phyloP scores from a whole-genome alignment of 2,888 invertebrate species.

The Disparrhopalites patrizii region DNA sequence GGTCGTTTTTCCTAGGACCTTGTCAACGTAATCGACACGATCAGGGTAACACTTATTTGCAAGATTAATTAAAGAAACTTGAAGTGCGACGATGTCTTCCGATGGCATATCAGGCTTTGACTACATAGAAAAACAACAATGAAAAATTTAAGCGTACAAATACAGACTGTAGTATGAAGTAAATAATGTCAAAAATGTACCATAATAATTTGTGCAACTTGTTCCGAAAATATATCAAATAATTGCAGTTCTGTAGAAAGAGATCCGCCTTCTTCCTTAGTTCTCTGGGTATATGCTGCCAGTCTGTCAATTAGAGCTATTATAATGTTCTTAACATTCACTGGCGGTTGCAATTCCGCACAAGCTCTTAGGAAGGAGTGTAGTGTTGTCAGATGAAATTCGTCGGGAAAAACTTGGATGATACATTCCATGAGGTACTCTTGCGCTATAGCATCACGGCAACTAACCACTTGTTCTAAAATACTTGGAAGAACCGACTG shows the following conservation, averaged over 20 bases:
- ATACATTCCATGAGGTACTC: conserved; percentile 99
- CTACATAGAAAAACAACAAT: conserved; percentile 52
- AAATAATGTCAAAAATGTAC: conserved; percentile 53
- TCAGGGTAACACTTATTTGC: conserved; percentile 96
- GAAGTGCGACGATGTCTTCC: conserved; percentile 92
- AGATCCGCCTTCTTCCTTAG: conserved; percentile 59
- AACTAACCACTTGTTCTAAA: conserved; percentile 96
- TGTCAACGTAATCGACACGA: conserved; percentile 89
- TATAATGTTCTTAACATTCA: conserved; percentile 97
- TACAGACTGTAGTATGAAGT: background rate
- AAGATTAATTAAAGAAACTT: conserved; percentile 88
- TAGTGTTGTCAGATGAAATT: conserved; percentile 94
- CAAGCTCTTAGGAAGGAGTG: conserved; percentile 95
- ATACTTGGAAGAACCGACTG: conserved; percentile 89
- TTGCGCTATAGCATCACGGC: conserved; percentile 96
- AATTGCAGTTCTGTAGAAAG: conserved; percentile 84
- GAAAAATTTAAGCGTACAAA: background rate
- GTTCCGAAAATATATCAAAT: conserved; percentile 97
- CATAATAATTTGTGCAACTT: conserved; percentile 92
- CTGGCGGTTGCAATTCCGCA: conserved; percentile 89
- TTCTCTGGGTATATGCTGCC: conserved; percentile 76
- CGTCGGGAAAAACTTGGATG: conserved; percentile 98
- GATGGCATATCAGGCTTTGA: conserved; percentile 89
- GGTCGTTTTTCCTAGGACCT: conserved; percentile 85
- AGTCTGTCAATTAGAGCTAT: conserved; percentile 91